Base-by-base conservation (phyloP, 2,888 invertebrate genomes). In the Halictus quadricinctus region DNA sequence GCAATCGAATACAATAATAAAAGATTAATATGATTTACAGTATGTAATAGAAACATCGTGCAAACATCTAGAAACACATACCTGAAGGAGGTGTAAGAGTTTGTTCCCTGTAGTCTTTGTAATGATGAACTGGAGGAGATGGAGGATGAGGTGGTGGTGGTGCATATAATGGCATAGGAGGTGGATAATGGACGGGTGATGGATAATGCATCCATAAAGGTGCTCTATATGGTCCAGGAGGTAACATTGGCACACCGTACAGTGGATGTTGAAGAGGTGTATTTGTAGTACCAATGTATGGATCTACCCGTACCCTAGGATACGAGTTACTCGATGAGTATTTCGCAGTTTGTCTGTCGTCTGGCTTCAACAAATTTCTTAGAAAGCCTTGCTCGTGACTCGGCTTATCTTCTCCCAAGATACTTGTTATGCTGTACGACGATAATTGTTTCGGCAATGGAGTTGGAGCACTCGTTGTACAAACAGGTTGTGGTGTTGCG, bases 391-490 rank as follows among this genome's bases (percentile, higher is more conserved):
- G 93, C 74, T 94, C 94, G 0, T 95, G 93, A 94, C 93, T 95
- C 41, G 95, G 96, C 90, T 95, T 96, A 94, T 96, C 95, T 88
- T 96, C 96, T 84, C 97, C 97, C 91, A 98, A 95, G 93, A 98
- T 95, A 88, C 98, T 97, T 93, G 97, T 97, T 94, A 98, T 98
- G 95, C 98, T 98, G 95, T 98, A 98, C 94, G 97, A 97, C 95
- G 97, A 97, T 89, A 95, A 91, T 94, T 95, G 92, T 93, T 95
- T 94, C 25, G 94, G 92, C 36, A 93, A 93, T 12, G 94, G 91
- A 72, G 93, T 92, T 81, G 90, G 91, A 74, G 89, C 88, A 70
- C 87, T 88, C 81, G 84, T 89, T 82, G 87, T 91, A 80, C 88
- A 91, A 86, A 72, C 88, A 29, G 93, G 91, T 76, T 94, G 94